These are phyloP conservation scores for Montipora capricornis DNA, from an alignment of 64 coral and sea anemone genomes.

Conservation along the genomic window DNA sequence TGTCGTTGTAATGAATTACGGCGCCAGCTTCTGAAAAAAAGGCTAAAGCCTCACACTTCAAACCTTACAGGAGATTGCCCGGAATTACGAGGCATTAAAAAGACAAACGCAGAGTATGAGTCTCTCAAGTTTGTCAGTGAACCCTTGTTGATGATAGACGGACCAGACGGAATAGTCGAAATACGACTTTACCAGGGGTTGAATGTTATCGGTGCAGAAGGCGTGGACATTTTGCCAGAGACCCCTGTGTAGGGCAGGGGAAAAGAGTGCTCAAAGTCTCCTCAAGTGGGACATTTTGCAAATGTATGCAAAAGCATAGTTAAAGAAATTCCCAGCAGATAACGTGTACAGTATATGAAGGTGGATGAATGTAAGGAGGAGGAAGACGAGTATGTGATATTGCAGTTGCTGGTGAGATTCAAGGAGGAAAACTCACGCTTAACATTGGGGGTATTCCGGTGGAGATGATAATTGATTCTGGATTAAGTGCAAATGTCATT, in stretches of 20 bases:
- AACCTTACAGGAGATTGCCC: no score
- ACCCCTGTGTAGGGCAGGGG: slow-evolving; percentile 48
- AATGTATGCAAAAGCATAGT: no score
- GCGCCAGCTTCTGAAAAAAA: slow-evolving; percentile 47
- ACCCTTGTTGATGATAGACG: no score
- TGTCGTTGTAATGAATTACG: slow-evolving; percentile 29
- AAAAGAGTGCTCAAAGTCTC: slow-evolving; percentile 58
- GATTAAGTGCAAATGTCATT: neutral
- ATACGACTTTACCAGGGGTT: no score
- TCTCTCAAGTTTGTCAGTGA: no score
- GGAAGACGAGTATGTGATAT: neutral
- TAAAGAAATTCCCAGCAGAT: no score
- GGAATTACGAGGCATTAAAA: neutral
- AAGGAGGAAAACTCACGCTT: neutral
- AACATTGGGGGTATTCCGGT: neutral
- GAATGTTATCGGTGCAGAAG: neutral
- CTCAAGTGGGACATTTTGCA: slow-evolving; percentile 25
- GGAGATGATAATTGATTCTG: neutral
- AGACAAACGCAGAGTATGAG: slow-evolving; percentile 5
- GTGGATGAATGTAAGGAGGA: no score
- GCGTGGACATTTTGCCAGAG: slow-evolving; percentile 55
- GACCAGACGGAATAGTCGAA: no score
- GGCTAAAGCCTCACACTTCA: slow-evolving; percentile 4
- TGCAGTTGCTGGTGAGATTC: neutral
- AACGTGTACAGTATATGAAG: no score